These are phyloP conservation scores for Tinea trinotella DNA, from an alignment of 2,888 invertebrate species.

Conservation along the genomic window DNA sequence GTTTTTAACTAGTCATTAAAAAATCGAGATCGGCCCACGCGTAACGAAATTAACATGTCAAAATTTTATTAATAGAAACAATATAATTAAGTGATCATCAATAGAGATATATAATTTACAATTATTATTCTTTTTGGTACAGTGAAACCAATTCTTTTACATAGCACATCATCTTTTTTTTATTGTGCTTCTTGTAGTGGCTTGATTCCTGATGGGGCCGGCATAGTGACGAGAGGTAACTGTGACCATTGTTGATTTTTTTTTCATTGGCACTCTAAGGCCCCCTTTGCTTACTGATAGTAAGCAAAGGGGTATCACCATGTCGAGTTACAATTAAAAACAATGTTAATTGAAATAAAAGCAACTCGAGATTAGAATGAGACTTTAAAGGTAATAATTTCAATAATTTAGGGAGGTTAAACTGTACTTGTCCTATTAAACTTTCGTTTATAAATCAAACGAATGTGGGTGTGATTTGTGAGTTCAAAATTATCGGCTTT, in stretches of 20 bases:
- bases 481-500: not conserved
- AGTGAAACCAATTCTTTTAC: not conserved
- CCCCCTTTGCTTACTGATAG: no score
- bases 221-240: no score
- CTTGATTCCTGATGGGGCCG: no score
- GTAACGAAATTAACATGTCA: slow-evolving; percentile 14
- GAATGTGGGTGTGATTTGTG: slow-evolving; percentile 10
- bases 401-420: not conserved
- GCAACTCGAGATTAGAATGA: no score
- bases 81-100: slow-evolving; percentile 15
- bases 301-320: no score
- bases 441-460: not conserved
- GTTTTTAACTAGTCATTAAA: not conserved
- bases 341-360: no score
- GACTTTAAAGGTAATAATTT: no score
- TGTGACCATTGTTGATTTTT: no score
- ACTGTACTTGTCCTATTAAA: not conserved
- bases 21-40: not conserved
- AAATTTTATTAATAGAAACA: slow-evolving; percentile 16
- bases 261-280: no score
- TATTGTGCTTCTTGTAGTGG: no score
- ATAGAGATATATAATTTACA: slow-evolving; percentile 13
- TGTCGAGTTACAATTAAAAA: no score
- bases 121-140: not conserved
- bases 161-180: no score